These are phyloP conservation scores for Tamandua tetradactyla DNA, from an alignment of 2,797 vertebrate genomes.

Conservation along the genomic window DNA sequence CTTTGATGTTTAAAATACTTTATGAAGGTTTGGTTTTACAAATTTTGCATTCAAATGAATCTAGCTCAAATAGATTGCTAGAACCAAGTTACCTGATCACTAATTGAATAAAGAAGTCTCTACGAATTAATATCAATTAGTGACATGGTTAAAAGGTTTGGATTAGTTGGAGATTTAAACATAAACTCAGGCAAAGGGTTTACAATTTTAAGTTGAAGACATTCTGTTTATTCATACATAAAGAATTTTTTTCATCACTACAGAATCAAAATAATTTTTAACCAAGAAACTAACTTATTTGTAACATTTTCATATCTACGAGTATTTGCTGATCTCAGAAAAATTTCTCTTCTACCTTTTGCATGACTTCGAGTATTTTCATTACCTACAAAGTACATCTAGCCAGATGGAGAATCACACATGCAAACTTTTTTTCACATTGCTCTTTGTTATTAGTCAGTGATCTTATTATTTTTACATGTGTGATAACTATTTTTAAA, in stretches of 20 bases:
- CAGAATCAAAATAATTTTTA: background rate
- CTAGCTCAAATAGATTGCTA: background rate
- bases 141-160: background rate
- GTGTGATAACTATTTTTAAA: background rate
- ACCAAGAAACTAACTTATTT: background rate
- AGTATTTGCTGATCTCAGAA: background rate
- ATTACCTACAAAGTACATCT: background rate
- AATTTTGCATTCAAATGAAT: conserved; percentile 36
- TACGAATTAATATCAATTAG: background rate
- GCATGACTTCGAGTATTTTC: background rate
- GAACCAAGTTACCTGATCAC: background rate
- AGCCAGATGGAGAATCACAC: background rate
- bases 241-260: background rate
- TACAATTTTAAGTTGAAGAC: conserved; percentile 24
- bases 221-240: background rate
- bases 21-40: background rate
- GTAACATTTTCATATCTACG: background rate
- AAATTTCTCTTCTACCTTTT: conserved; percentile 13
- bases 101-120: background rate
- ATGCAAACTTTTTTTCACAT: background rate
- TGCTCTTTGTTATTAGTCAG: background rate
- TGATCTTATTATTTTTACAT: background rate
- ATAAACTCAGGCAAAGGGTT: background rate
- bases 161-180: background rate
- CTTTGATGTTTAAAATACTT: conserved; percentile 13